phyloP scores from a whole-genome alignment of 1,140 invertebrate genomes.

The Bombyx mori region ASM3026992v2 NC_085110.1:6851001-6851500 shows the following conservation, averaged over 20 bases:
- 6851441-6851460: conserved; percentile 71
- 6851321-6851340: conserved; percentile 71
- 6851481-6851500: conserved; percentile 69
- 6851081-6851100: conserved; percentile 67
- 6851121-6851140: conserved; percentile 59
- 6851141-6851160: conserved; percentile 56
- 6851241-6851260: conserved; percentile 56
- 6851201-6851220: conserved; percentile 63
- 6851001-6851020: conserved; percentile 72
- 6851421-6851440: conserved; percentile 71
- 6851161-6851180: conserved; percentile 58
- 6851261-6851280: conserved; percentile 71
- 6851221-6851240: conserved; percentile 59
- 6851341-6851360: conserved; percentile 68
- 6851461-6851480: conserved; percentile 68
- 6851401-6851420: conserved; percentile 72
- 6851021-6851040: conserved; percentile 70
- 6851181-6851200: conserved; percentile 68
- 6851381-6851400: conserved; percentile 74
- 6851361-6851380: conserved; percentile 71
- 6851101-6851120: conserved; percentile 70
- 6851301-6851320: conserved; percentile 72
- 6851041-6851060: conserved; percentile 49
- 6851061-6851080: conserved; percentile 70
- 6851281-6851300: conserved; percentile 69